A percentile compares a stretch with the other conserved stretches of the same genome.
Conservation (phyloP, 2,888 invertebrate species). For the Chloromyia formosa region DNA sequence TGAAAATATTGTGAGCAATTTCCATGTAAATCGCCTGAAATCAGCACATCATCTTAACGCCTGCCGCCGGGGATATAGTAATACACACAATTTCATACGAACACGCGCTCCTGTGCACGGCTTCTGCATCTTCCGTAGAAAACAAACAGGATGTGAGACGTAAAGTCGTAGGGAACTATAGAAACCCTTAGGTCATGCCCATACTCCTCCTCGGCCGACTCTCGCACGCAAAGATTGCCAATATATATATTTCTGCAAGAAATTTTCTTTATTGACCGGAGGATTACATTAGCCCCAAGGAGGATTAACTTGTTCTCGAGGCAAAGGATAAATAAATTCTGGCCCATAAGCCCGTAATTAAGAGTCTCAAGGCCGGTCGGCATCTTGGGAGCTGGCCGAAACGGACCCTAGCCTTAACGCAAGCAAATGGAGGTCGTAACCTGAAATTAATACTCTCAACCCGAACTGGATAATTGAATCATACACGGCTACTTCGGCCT, state of each 20-base stretch:
- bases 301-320: slow-evolving; percentile 42
- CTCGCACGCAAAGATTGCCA: background rate
- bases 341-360: slow-evolving; percentile 37
- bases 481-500: slow-evolving; percentile 32
- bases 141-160: background rate
- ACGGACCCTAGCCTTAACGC: background rate
- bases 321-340: slow-evolving; percentile 40
- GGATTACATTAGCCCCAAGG: slow-evolving; percentile 40
- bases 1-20: slow-evolving; percentile 31
- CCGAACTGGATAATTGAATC: slow-evolving; percentile 34
- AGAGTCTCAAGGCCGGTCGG: slow-evolving; percentile 32
- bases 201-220: background rate
- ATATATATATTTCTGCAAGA: slow-evolving; percentile 20
- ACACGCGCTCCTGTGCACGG: background rate
- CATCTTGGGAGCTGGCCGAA: background rate
- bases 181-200: background rate
- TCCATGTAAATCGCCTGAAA: slow-evolving; percentile 39
- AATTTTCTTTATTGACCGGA: slow-evolving; percentile 39
- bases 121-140: background rate
- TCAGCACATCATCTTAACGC: slow-evolving; percentile 36
- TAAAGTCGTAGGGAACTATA: background rate
- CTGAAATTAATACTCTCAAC: slow-evolving; percentile 38
- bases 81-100: background rate
- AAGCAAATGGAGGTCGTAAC: slow-evolving; percentile 27
- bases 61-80: no score